phyloP scores from a whole-genome alignment of 2,888 invertebrate species.

The Microplitis deprimator region DNA sequence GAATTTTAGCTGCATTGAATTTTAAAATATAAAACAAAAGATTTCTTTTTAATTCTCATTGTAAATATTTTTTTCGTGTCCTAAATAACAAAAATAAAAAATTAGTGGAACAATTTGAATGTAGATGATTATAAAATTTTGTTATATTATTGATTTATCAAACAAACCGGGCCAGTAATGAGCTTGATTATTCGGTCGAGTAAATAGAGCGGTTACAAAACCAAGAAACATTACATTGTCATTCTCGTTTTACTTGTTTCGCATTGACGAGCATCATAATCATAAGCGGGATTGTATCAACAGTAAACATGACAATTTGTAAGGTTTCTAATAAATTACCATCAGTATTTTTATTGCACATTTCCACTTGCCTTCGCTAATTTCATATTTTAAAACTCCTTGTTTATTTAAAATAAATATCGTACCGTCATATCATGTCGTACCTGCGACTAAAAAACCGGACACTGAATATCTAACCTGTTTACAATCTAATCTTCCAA shows the following conservation, averaged over 20 bases:
- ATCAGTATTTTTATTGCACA: background rate
- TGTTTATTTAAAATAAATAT: background rate
- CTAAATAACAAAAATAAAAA: background rate
- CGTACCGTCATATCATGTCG: background rate
- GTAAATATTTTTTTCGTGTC: background rate
- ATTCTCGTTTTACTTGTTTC: background rate
- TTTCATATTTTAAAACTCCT: too few relatives aligned
- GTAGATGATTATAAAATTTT: background rate
- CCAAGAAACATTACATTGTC: background rate
- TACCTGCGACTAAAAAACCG: background rate
- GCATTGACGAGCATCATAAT: background rate
- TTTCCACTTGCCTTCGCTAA: too few relatives aligned
- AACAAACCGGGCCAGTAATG: background rate
- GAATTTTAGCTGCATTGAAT: background rate
- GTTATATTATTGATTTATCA: background rate
- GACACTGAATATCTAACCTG: background rate
- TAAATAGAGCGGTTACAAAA: background rate
- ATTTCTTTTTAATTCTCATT: background rate
- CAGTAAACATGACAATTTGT: background rate
- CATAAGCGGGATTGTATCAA: background rate
- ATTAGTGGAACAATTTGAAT: background rate
- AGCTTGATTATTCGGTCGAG: background rate
- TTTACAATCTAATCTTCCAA: background rate
- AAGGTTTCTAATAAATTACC: background rate
- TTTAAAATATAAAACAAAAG: background rate